Percentiles rank a stretch among this genome's conserved stretches.
phyloP scores from a whole-genome alignment of 2,888 invertebrate genomes.

The Abscondita cerata region DNA sequence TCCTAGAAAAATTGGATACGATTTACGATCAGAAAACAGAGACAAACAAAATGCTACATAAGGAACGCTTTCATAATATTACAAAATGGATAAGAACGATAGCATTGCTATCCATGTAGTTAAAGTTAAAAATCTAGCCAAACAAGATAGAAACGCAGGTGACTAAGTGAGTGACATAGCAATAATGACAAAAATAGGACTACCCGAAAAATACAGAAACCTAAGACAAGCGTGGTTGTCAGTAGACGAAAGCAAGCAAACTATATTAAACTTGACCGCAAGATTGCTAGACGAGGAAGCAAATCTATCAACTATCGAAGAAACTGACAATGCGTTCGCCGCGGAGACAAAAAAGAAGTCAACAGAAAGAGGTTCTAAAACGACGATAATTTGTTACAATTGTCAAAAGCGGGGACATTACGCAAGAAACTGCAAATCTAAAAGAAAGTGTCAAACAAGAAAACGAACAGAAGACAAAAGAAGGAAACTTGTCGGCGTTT shows the following conservation, averaged over 20 bases:
- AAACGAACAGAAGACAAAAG: conserved; percentile 8
- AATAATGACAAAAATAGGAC: too few relatives aligned
- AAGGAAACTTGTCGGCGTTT: conserved; percentile 17
- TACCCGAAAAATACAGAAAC: conserved; percentile 25
- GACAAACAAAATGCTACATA: not conserved
- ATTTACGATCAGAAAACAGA: not conserved
- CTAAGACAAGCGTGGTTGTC: conserved; percentile 42
- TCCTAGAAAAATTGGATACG: not conserved
- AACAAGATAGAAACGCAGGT: too few relatives aligned
- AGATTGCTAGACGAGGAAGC: conserved; percentile 39
- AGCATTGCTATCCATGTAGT: too few relatives aligned
- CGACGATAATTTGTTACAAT: conserved; percentile 30
- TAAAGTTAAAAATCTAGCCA: too few relatives aligned
- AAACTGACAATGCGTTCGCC: conserved; percentile 26
- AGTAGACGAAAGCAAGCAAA: conserved; percentile 37
- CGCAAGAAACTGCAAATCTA: conserved; percentile 11
- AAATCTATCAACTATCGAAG: conserved; percentile 25
- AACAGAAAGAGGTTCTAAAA: not conserved
- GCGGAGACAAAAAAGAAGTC: not conserved
- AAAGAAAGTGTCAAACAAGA: too few relatives aligned
- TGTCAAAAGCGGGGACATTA: conserved; percentile 36
- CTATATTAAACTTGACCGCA: conserved; percentile 34
- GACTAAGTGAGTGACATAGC: too few relatives aligned
- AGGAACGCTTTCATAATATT: conserved; percentile 9
- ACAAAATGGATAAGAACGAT: conserved; percentile 33